phyloP scores from a whole-genome alignment of 2,797 vertebrate species.

The Macropodus opercularis region DNA sequence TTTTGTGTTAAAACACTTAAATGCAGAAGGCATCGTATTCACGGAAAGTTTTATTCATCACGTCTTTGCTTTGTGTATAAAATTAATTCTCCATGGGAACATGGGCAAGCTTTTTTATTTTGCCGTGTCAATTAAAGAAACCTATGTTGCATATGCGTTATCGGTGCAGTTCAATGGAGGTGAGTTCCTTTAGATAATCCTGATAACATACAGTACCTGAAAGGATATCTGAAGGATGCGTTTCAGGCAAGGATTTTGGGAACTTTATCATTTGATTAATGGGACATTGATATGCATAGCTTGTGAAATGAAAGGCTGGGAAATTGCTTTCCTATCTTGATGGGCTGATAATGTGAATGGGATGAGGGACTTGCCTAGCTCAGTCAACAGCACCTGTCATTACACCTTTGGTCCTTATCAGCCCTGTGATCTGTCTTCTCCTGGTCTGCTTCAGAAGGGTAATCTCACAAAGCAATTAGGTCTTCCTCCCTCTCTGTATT shows the following conservation, averaged over 20 bases:
- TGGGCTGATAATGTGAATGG: constrained; percentile 74
- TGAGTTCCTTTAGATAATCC: constrained; percentile 48
- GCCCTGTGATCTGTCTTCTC: constrained; percentile 66
- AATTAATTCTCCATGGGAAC: neutral
- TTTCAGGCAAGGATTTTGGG: constrained; percentile 59
- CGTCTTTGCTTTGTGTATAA: neutral
- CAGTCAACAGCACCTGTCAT: constrained; percentile 80
- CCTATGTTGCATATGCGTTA: constrained; percentile 18
- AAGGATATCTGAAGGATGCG: constrained; percentile 50
- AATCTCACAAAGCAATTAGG: constrained; percentile 77
- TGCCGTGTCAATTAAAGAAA: constrained; percentile 21
- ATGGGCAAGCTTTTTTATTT: neutral
- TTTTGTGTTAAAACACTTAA: constrained; percentile 16
- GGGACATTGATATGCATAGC: constrained; percentile 75
- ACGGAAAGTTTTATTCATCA: neutral
- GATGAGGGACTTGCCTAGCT: constrained; percentile 67
- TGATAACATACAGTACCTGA: constrained; percentile 31
- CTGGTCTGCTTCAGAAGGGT: constrained; percentile 60
- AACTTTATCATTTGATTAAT: constrained; percentile 80
- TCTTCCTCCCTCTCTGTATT: constrained; percentile 66
- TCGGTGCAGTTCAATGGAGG: constrained; percentile 19
- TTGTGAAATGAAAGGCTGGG: constrained; percentile 71
- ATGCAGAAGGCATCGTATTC: constrained; percentile 18
- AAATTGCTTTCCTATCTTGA: constrained; percentile 76
- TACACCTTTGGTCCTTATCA: constrained; percentile 78